Percentiles rank a stretch among this genome's conserved stretches.
These are phyloP conservation scores for Illadopsis cleaveri DNA, from an alignment of 2,113 vertebrate species.

Conservation along the genomic window DNA sequence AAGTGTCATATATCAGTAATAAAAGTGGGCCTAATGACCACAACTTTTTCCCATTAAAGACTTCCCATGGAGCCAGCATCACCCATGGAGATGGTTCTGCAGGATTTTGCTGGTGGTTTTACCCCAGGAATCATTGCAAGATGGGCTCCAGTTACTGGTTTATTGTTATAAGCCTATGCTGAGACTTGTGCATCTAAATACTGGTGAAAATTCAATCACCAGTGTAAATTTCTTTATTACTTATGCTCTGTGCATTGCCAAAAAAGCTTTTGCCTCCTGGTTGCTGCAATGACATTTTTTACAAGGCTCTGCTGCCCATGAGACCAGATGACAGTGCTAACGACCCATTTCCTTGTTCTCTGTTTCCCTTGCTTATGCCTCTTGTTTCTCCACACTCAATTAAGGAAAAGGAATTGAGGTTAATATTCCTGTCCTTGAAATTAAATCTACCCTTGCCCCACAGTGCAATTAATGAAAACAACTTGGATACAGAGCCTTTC, in stretches of 20 bases:
- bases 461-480: constrained; percentile 43
- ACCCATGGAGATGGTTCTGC: neutral
- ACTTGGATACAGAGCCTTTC: constrained; percentile 21
- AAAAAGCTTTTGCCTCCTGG: neutral
- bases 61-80: neutral
- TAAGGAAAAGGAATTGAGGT: constrained; percentile 58
- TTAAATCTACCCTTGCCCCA: constrained; percentile 29
- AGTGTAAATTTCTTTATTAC: neutral
- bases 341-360: constrained; percentile 28
- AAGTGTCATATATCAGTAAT: neutral
- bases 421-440: constrained; percentile 59
- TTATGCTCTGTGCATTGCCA: neutral
- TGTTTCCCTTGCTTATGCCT: neutral
- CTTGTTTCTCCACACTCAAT: constrained; percentile 53
- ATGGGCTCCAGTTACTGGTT: neutral
- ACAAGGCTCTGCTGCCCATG: neutral
- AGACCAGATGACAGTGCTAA: constrained; percentile 32
- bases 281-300: neutral
- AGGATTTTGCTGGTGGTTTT: neutral
- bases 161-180: neutral
- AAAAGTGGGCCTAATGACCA: neutral
- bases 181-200: neutral
- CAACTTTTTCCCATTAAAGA: neutral
- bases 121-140: neutral
- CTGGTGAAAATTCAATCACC: neutral